Evolutionary conservation across 2,888 invertebrate genomes (phyloP).

Genomic region (Leuctra nigra): DNA sequence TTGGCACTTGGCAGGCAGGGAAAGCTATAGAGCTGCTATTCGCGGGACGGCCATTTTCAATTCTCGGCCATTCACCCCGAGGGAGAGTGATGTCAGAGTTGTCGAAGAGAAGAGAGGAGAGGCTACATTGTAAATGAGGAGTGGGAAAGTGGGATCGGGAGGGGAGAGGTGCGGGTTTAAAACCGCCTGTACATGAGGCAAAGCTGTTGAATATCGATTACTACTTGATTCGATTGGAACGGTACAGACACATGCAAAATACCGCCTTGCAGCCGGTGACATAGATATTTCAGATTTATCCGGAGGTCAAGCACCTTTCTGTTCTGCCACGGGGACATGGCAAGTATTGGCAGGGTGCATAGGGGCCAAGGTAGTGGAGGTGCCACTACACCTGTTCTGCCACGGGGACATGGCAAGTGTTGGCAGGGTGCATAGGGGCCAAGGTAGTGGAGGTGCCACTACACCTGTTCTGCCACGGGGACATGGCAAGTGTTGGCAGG

Average conservation of each 20-base stretch:
- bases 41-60: constrained; percentile 21
- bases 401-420: too few relatives aligned
- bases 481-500: too few relatives aligned
- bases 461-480: too few relatives aligned
- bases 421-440: too few relatives aligned
- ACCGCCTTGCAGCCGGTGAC: constrained; percentile 16
- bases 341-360: too few relatives aligned
- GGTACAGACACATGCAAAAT: constrained; percentile 18
- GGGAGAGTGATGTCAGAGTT: constrained; percentile 4
- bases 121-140: not conserved
- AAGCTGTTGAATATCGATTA: constrained; percentile 20
- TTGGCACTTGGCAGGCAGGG: constrained; percentile 21
- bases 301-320: too few relatives aligned
- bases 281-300: constrained; percentile 19
- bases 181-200: constrained; percentile 6
- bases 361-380: too few relatives aligned
- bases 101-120: not conserved
- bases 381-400: too few relatives aligned
- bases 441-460: too few relatives aligned
- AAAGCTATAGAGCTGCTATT: constrained; percentile 24
- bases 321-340: too few relatives aligned
- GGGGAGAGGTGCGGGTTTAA: constrained; percentile 4
- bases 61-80: constrained; percentile 23
- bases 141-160: constrained; percentile 1
- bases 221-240: constrained; percentile 5